Conservation (phyloP, 2,797 vertebrate species). For the Alauda arvensis region DNA sequence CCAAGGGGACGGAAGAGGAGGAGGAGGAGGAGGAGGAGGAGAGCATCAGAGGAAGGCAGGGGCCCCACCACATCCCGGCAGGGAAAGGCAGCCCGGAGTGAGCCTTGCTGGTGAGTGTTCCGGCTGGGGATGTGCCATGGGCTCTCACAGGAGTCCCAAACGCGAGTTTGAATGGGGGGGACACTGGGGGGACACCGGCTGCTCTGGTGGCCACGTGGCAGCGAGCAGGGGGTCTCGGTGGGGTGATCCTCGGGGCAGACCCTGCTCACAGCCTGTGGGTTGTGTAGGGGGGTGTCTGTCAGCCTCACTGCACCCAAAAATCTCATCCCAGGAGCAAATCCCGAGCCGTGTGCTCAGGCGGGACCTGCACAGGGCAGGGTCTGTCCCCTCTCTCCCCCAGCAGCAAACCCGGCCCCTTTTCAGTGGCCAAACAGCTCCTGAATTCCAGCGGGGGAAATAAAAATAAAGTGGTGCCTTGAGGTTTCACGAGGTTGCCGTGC, state of each 20-base stretch:
- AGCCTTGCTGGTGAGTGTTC: neutral
- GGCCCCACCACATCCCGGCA: neutral
- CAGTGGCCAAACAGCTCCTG: neutral
- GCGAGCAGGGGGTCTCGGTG: rapidly evolving
- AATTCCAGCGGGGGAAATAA: rapidly evolving
- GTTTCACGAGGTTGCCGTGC: rapidly evolving
- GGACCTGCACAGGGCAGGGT: neutral
- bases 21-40: slow-evolving; percentile 20
- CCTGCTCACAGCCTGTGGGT: rapidly evolving
- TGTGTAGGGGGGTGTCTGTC: no score
- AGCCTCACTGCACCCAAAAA: neutral
- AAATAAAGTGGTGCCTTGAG: neutral
- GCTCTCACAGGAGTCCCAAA: neutral
- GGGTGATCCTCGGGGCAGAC: no score
- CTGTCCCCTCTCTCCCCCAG: neutral
- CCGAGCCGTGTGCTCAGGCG: rapidly evolving
- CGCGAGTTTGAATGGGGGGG: neutral
- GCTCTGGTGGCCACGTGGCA: neutral
- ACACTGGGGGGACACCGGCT: rapidly evolving
- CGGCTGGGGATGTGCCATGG: rapidly evolving
- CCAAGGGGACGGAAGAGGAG: slow-evolving; percentile 20
- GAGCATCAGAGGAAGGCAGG: slow-evolving; percentile 30
- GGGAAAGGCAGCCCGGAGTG: neutral
- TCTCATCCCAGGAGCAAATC: rapidly evolving
- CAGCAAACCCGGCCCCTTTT: neutral